These are phyloP conservation scores for Anguilla anguilla DNA, from an alignment of 2,797 vertebrate genomes.

Conservation along the genomic window DNA sequence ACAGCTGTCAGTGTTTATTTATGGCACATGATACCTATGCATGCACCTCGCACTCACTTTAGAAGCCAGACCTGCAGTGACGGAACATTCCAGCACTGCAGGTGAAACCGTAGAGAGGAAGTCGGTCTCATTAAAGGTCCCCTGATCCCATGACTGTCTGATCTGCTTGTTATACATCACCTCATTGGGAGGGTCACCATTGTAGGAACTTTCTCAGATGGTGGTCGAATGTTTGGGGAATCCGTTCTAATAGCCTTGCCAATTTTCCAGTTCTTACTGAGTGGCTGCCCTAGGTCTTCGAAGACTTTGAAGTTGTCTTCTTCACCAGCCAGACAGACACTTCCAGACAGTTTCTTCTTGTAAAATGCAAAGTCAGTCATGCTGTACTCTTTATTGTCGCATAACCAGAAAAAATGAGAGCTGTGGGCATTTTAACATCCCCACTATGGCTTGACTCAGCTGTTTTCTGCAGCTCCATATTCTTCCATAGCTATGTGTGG, in stretches of 20 bases:
- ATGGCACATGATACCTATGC: conserved; percentile 55
- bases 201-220: background rate
- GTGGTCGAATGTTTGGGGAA: background rate
- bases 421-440: background rate
- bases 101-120: background rate
- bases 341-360: background rate
- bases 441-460: background rate
- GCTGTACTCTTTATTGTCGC: background rate
- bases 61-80: conserved; percentile 19
- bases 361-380: background rate
- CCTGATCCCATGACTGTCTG: background rate
- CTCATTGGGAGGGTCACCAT: background rate
- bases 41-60: conserved; percentile 41
- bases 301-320: background rate
- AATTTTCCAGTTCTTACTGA: background rate
- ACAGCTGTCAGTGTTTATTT: conserved; percentile 66
- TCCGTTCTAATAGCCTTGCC: background rate
- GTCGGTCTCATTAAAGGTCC: conserved; percentile 10
- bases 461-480: background rate
- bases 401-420: background rate
- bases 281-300: background rate
- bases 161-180: conserved; percentile 7
- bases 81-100: conserved; percentile 40
- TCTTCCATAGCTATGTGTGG: background rate
- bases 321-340: background rate